Evolutionary conservation across 2,113 vertebrate genomes (phyloP).

Genomic region (Maccullochella peelii): DNA sequence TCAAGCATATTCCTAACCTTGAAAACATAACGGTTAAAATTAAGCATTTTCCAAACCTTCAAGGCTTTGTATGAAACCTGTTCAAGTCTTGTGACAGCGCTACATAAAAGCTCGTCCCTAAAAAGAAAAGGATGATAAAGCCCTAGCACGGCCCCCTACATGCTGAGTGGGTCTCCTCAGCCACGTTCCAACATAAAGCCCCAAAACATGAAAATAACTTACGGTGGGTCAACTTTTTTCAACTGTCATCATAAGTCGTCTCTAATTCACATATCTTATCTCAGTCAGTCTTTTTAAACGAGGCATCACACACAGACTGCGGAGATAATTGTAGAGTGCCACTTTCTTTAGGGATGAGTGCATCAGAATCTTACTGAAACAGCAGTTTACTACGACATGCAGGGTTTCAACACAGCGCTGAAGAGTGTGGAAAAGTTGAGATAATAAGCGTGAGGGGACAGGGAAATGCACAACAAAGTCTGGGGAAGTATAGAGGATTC

Average conservation of each 20-base stretch:
- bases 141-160: not conserved
- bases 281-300: not conserved
- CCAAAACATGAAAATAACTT: conserved; percentile 3
- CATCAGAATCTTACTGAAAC: conserved; percentile 25
- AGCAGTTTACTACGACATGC: conserved; percentile 22
- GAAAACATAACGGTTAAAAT: too few species aligned
- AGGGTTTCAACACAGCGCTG: not conserved
- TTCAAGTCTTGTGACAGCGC: not conserved
- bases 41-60: too few species aligned
- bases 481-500: not conserved
- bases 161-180: not conserved
- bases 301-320: conserved; percentile 4
- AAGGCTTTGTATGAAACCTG: too few species aligned
- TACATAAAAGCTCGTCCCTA: not conserved
- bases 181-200: not conserved
- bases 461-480: not conserved
- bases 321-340: conserved; percentile 9
- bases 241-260: not conserved
- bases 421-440: conserved; percentile 30
- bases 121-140: not conserved
- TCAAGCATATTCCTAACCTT: too few species aligned
- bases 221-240: not conserved
- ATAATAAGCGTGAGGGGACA: conserved; percentile 5
- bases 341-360: conserved; percentile 4
- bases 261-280: not conserved